These are phyloP conservation scores for Torymus aiolomorphi DNA, from an alignment of 2,888 invertebrate genomes.

Conservation along the genomic window DNA sequence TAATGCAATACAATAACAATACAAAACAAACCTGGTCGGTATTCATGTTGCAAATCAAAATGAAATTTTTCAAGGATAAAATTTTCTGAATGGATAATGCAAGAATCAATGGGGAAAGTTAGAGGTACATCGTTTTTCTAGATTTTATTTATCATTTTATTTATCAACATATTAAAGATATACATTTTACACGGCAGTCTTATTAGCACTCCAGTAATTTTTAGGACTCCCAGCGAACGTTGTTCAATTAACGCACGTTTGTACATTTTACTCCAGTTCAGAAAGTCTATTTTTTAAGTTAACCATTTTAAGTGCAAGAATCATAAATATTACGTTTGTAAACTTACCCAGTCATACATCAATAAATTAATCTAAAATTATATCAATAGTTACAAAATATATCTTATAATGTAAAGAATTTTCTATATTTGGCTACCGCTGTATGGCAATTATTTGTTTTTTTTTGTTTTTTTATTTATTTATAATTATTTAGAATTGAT, in stretches of 20 bases:
- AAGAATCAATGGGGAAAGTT: too few species aligned
- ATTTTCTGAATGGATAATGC: too few species aligned
- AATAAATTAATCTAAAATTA: slow-evolving; percentile 20
- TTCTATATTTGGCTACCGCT: not conserved
- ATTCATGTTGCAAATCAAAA: too few species aligned
- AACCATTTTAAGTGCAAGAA: too few species aligned
- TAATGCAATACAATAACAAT: too few species aligned
- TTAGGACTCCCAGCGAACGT: not conserved
- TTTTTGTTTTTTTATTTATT: not conserved
- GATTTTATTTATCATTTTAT: slow-evolving; percentile 27
- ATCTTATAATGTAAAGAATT: not conserved
- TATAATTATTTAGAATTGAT: too few species aligned
- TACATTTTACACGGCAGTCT: slow-evolving; percentile 39
- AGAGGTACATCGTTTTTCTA: not conserved
- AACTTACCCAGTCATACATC: not conserved
- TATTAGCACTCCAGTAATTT: slow-evolving; percentile 22
- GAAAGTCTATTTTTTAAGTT: too few species aligned
- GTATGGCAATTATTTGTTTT: slow-evolving; percentile 7
- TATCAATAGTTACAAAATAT: not conserved
- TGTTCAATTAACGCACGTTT: too few species aligned
- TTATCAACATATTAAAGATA: slow-evolving; percentile 30
- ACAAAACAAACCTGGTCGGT: too few species aligned
- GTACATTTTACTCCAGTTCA: too few species aligned
- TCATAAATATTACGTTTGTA: too few species aligned
- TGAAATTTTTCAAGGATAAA: too few species aligned